Percentiles rank a stretch among this genome's conserved stretches.
These are phyloP conservation scores for Phoenicopterus ruber DNA, from an alignment of 2,113 vertebrate genomes.

Conservation along the genomic window DNA sequence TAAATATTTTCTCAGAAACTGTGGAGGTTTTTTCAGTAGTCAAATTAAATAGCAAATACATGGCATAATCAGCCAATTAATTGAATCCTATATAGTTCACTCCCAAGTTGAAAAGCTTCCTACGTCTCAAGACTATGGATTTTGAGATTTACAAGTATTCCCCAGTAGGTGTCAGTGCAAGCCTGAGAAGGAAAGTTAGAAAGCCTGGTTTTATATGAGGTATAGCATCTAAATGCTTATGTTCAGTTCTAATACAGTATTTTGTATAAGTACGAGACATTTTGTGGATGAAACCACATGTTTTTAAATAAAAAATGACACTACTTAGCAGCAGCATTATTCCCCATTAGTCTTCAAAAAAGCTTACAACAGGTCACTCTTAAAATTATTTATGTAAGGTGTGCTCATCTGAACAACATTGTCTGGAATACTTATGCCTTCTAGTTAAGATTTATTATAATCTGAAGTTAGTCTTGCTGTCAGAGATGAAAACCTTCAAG, in stretches of 20 bases:
- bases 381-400: not conserved
- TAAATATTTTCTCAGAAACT: not conserved
- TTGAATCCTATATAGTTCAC: not conserved
- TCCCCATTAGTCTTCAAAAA: not conserved
- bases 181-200: not conserved
- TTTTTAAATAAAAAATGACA: not conserved
- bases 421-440: accelerated
- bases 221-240: accelerated
- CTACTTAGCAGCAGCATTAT: not conserved
- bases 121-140: accelerated
- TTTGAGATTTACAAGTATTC: not conserved
- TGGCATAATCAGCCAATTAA: not conserved
- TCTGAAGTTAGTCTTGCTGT: not conserved
- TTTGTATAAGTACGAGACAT: not conserved
- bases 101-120: not conserved
- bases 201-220: accelerated
- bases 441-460: not conserved
- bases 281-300: not conserved
- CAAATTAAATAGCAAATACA: not conserved
- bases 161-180: constrained; percentile 51
- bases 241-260: not conserved
- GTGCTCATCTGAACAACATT: not conserved
- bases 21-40: not conserved
- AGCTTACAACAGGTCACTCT: not conserved
- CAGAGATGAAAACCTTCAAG: not conserved